Evolutionary conservation across 2,888 invertebrate genomes (phyloP), one percentile per base, ranked within the genome.

Genomic region (Habrosyne pyritoides): DNA sequence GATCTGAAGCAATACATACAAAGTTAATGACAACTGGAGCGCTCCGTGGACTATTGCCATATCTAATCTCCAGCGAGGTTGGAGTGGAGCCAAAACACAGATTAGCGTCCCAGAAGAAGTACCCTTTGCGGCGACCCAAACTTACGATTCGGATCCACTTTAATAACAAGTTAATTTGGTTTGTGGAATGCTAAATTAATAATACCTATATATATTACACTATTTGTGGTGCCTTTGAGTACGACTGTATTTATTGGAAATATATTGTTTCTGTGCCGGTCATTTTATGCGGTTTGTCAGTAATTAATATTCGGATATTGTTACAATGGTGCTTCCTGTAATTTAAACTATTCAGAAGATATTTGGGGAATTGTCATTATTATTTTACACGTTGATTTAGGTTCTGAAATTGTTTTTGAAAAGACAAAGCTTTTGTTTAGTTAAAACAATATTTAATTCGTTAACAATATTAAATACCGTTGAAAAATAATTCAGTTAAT

Each of bases 41-140:
- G 50, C 63, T 75, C 57, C 57, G 66, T 59, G 67, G 65, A 66
- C 68, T 56, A 63, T 61, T 60, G 75, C 71, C 66, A 75, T 76
- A 73, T 78, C 81, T 84, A 84, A 87, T 84, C 83, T 82, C 66
- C 66, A 66, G 61, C 66, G 71, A 73, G 67, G 71, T 71, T 87
- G 87, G 87, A 81, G 60, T 56, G 53, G 60, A 67, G 86, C 87
- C 87, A 89, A 84, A 79, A 77, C 68, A 79, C 71, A 84, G 87
- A 87, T 89, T 86, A 87, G 73, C 77, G 73, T 72, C 72, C 71
- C 74, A 67, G 61, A 78, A 83, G 81, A 79, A 79, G 76, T 77
- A 72, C 70, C 81, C 82, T 79, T 83, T 82, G 73, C 74, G 65
- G 67, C 67, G 61, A 69, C 59, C 66, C 61, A 69, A n/a, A 77